Evolutionary conservation across 2,888 invertebrate genomes (phyloP).

Genomic region (Argyresthia goedartella): DNA sequence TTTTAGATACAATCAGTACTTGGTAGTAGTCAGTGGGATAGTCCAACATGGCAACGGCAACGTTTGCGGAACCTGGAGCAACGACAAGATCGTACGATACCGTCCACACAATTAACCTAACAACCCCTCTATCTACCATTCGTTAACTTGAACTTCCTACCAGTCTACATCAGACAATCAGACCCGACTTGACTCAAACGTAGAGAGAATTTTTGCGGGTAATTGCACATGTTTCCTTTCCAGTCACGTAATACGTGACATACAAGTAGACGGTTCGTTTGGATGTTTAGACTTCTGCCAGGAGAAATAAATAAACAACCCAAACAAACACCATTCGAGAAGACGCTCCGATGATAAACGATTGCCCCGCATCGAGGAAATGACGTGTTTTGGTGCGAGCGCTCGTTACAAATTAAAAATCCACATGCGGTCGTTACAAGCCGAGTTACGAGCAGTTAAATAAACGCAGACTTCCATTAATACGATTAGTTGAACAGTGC

Average conservation of each 20-base stretch:
- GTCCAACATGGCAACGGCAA: constrained; percentile 6
- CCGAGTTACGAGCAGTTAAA: constrained; percentile 62
- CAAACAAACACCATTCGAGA: constrained; percentile 18
- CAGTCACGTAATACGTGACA: not conserved
- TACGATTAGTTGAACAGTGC: constrained; percentile 39
- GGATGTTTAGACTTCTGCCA: not conserved
- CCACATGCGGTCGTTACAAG: constrained; percentile 50
- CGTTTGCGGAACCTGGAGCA: constrained; percentile 16
- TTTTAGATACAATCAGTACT: not conserved
- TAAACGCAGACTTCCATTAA: constrained; percentile 59
- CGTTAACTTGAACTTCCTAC: constrained; percentile 16
- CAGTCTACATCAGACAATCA: constrained; percentile 7
- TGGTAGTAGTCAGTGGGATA: too few relatives aligned
- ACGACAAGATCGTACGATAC: constrained; percentile 16
- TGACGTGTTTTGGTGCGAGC: constrained; percentile 28
- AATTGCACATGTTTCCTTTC: constrained; percentile 2
- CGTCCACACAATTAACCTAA: constrained; percentile 42
- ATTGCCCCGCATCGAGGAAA: constrained; percentile 23
- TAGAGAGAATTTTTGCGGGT: not conserved
- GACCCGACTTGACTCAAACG: not conserved
- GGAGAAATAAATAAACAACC: constrained; percentile 11
- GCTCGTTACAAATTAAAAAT: constrained; percentile 45
- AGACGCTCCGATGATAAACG: constrained; percentile 27
- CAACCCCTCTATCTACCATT: constrained; percentile 25
- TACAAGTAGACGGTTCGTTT: not conserved